phyloP scores from a whole-genome alignment of 2,888 invertebrate genomes.

The Zhuqinia jingwanae region DNA sequence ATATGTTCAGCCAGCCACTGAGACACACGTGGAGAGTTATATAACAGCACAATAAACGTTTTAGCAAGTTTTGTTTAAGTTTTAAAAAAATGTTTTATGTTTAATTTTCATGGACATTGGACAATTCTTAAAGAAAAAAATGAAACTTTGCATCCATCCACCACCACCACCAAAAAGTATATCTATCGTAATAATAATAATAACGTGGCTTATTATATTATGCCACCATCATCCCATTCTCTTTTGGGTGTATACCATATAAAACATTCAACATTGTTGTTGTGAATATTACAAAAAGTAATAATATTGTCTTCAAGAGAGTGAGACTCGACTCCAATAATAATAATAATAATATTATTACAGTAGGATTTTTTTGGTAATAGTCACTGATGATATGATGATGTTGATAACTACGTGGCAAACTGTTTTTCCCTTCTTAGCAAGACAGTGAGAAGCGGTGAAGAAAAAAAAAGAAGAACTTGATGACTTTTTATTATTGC shows the following conservation, averaged over 20 bases:
- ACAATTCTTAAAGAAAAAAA: slow-evolving; percentile 10
- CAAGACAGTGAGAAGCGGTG: slow-evolving; percentile 24
- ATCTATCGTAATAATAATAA: neutral
- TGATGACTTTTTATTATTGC: slow-evolving; percentile 70
- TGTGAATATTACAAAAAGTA: neutral
- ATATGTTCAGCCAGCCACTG: too few species aligned
- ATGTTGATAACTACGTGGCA: neutral
- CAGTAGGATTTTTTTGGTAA: too few species aligned
- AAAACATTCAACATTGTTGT: slow-evolving; percentile 15
- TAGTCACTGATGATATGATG: neutral
- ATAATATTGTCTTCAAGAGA: slow-evolving; percentile 12
- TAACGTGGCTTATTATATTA: too few species aligned
- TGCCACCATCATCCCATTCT: too few species aligned
- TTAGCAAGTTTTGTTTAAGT: too few species aligned
- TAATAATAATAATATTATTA: neutral
- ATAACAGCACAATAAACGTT: slow-evolving; percentile 43
- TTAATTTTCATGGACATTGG: slow-evolving; percentile 47
- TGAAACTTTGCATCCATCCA: neutral
- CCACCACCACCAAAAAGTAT: neutral
- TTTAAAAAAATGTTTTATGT: slow-evolving; percentile 38
- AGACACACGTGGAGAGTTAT: neutral
- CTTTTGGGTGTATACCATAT: slow-evolving; percentile 33
- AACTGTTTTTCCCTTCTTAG: slow-evolving; percentile 34
- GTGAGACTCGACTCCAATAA: too few species aligned
- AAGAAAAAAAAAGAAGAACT: slow-evolving; percentile 53